Evolutionary conservation across 2,797 vertebrate species (phyloP).

Genomic region (Garrulus glandarius): DNA sequence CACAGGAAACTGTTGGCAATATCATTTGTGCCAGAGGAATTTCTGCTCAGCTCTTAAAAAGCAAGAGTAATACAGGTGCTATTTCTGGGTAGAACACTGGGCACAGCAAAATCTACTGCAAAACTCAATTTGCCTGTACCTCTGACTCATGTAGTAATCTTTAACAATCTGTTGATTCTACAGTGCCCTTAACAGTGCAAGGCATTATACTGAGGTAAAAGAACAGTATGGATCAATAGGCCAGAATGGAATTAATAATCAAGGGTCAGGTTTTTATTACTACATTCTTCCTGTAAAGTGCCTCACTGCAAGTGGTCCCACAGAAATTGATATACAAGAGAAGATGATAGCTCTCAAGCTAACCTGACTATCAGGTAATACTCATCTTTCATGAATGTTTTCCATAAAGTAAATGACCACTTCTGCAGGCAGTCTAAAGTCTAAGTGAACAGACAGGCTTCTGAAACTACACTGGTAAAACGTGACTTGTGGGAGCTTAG

Average conservation of each 20-base stretch:
- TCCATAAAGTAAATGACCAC: neutral
- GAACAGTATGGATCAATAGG: neutral
- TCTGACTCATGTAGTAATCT: neutral
- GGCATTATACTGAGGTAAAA: neutral
- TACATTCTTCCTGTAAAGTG: neutral
- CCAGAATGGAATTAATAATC: neutral
- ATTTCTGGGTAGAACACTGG: neutral
- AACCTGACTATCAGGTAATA: neutral
- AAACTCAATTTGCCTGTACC: neutral
- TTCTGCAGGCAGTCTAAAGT: neutral
- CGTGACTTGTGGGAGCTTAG: neutral
- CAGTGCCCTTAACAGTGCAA: neutral
- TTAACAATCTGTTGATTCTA: neutral
- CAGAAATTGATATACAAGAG: neutral
- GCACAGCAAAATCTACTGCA: neutral
- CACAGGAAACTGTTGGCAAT: neutral
- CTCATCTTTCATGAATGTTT: neutral
- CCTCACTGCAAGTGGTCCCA: neutral
- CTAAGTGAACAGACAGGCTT: neutral
- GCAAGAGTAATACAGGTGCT: neutral
- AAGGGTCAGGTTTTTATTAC: neutral
- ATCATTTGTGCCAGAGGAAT: neutral
- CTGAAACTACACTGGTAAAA: neutral
- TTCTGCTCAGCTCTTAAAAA: conserved; percentile 17
- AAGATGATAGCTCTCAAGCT: neutral